phyloP scores from a whole-genome alignment of 1,140 invertebrate species.

The Brachionus paranguensis region DNA sequence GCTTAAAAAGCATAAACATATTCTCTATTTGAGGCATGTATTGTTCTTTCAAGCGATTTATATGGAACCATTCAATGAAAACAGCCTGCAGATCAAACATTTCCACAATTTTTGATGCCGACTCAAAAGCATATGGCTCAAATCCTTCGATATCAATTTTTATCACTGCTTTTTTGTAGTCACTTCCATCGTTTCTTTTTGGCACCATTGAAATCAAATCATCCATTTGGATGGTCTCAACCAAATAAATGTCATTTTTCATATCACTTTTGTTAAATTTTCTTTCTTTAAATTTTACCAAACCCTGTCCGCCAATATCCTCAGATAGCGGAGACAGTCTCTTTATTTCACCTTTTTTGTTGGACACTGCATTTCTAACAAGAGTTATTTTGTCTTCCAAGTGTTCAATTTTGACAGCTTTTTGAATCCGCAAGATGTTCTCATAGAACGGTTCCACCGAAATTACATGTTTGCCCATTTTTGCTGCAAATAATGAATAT shows the following conservation, averaged over 20 bases:
- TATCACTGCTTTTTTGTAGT: not conserved
- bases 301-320: not conserved
- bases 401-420: not conserved
- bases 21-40: not conserved
- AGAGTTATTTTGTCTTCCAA: not conserved
- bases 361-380: not conserved
- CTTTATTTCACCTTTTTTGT: not conserved
- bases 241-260: not conserved
- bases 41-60: not conserved
- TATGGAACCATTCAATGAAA: not conserved
- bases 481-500: not conserved
- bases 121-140: conserved; percentile 17
- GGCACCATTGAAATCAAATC: not conserved
- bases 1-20: not conserved
- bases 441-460: not conserved
- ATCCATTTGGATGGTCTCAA: not conserved
- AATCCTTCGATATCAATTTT: conserved; percentile 36
- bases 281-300: not conserved
- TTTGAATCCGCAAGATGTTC: not conserved
- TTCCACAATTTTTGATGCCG: not conserved
- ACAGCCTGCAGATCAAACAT: not conserved
- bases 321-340: not conserved
- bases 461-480: not conserved
- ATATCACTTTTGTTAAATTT: not conserved
- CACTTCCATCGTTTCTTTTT: not conserved